These are phyloP conservation scores for Argyresthia goedartella DNA, from an alignment of 2,888 invertebrate species.

Conservation along the genomic window DNA sequence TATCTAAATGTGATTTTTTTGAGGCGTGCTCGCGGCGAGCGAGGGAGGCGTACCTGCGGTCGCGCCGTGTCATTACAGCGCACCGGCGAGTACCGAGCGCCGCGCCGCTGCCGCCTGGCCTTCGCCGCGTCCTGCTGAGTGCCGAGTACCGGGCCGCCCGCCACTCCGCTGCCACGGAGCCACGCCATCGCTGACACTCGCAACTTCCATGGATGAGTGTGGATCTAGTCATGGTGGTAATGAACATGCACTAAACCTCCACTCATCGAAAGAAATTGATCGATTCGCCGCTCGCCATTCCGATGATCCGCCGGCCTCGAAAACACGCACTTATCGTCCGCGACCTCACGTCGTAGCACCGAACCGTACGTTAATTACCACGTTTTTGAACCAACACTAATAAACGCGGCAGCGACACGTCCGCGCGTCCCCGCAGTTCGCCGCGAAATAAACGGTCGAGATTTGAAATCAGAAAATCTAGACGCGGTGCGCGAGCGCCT, in stretches of 20 bases:
- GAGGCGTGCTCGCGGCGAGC: constrained; percentile 20
- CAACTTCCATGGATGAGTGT: constrained; percentile 83
- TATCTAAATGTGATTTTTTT: constrained; percentile 49
- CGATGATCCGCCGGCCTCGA: constrained; percentile 33
- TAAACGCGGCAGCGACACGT: constrained; percentile 27
- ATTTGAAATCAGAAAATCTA: constrained; percentile 67
- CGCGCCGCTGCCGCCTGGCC: constrained; percentile 18
- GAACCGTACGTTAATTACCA: constrained; percentile 49
- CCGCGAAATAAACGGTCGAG: constrained; percentile 70
- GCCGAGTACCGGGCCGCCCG: constrained; percentile 27
- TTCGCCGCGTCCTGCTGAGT: constrained; percentile 35
- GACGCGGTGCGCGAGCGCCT: constrained; percentile 59
- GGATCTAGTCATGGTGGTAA: constrained; percentile 81
- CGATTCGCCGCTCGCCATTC: constrained; percentile 24
- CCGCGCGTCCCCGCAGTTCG: constrained; percentile 49
- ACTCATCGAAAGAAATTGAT: constrained; percentile 78
- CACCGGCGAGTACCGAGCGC: constrained; percentile 22
- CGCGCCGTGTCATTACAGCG: constrained; percentile 55
- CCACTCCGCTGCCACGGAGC: constrained; percentile 14
- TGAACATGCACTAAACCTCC: constrained; percentile 81
- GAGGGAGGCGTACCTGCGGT: constrained; percentile 44
- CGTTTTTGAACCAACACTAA: constrained; percentile 38
- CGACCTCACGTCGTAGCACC: constrained; percentile 60
- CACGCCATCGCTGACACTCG: constrained; percentile 48
- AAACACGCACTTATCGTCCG: constrained; percentile 61